Evolutionary conservation across 2,888 invertebrate genomes (phyloP).

Genomic region (Cheiracanthium punctorium): DNA sequence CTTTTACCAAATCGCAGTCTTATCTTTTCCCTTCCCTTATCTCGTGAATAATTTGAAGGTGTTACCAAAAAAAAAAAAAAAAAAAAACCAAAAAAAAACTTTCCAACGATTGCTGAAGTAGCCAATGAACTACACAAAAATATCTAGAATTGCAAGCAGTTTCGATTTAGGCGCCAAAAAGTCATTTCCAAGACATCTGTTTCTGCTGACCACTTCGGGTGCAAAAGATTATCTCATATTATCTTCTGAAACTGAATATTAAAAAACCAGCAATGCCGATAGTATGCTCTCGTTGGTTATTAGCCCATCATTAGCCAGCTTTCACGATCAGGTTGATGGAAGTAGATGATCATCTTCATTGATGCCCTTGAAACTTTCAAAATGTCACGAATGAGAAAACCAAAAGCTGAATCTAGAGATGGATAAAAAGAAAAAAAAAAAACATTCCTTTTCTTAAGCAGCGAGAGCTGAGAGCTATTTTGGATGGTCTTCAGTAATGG

Average conservation of each 20-base stretch:
- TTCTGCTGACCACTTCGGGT: background rate
- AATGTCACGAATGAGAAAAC: constrained; percentile 28
- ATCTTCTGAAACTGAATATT: constrained; percentile 21
- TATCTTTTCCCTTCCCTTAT: too few relatives aligned
- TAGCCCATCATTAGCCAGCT: constrained; percentile 42
- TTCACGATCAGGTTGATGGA: constrained; percentile 51
- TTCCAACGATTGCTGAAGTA: too few relatives aligned
- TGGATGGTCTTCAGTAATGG: constrained; percentile 29
- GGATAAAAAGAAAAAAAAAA: constrained; percentile 7
- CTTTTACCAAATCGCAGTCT: too few relatives aligned
- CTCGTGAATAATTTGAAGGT: too few relatives aligned
- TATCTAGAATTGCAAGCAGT: background rate
- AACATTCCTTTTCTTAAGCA: background rate
- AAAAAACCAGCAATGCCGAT: constrained; percentile 20
- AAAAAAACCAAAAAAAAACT: too few relatives aligned
- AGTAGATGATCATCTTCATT: constrained; percentile 29
- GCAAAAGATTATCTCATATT: background rate
- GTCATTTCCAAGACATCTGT: background rate
- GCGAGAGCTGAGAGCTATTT: background rate
- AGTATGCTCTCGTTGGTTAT: constrained; percentile 39
- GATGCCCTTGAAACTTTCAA: constrained; percentile 33
- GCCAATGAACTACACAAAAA: too few relatives aligned
- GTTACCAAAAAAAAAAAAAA: too few relatives aligned
- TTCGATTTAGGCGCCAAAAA: too few relatives aligned
- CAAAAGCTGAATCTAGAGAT: background rate